Conservation (phyloP, 2,113 vertebrate genomes). For the Leuciscus idus region DNA sequence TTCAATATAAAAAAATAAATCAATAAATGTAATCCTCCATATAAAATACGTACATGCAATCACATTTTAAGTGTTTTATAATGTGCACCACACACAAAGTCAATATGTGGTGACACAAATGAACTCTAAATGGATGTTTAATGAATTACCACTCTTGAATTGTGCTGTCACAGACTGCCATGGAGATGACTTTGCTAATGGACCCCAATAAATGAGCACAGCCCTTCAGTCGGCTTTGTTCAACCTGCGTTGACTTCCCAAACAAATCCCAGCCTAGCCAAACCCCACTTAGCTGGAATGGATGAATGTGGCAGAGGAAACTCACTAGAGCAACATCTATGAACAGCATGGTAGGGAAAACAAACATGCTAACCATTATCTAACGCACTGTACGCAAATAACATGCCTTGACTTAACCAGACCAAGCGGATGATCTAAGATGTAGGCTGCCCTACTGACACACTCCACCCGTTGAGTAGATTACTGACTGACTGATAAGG, state of each 20-base stretch:
- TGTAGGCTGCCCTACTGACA: slow-evolving; percentile 45
- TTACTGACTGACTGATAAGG: slow-evolving; percentile 26
- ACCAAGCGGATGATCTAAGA: slow-evolving; percentile 10
- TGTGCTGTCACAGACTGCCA: slow-evolving; percentile 46
- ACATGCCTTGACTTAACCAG: background rate
- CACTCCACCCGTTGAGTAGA: slow-evolving; percentile 41
- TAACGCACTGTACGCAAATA: background rate
- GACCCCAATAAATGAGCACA: background rate
- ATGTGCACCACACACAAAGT: background rate
- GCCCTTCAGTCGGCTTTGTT: background rate
- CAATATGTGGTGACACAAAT: background rate
- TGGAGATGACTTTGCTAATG: slow-evolving; percentile 33
- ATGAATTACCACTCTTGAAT: background rate
- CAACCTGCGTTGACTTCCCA: slow-evolving; percentile 14
- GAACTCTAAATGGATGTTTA: background rate
- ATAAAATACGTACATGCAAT: background rate
- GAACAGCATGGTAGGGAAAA: slow-evolving; percentile 79
- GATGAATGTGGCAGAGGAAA: slow-evolving; percentile 68
- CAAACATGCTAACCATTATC: background rate
- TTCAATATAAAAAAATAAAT: background rate
- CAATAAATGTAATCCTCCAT: background rate
- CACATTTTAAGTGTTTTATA: background rate
- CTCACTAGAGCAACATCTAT: slow-evolving; percentile 67
- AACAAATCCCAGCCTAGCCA: background rate
- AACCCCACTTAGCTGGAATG: slow-evolving; percentile 58